phyloP scores from a whole-genome alignment of 1,140 invertebrate genomes.

The Neotoxoptera formosana region DNA sequence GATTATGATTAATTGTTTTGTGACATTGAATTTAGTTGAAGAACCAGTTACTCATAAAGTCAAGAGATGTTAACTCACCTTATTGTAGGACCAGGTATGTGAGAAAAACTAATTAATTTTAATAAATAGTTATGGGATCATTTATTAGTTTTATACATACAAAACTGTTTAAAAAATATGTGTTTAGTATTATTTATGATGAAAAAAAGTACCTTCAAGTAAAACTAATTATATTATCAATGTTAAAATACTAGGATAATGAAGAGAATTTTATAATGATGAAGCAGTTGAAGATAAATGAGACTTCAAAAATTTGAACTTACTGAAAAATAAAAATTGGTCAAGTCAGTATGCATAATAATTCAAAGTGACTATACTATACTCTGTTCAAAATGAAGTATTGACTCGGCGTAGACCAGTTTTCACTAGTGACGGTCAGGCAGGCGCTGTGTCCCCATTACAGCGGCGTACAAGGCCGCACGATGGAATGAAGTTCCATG shows the following conservation, averaged over 20 bases:
- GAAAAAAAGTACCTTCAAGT: neutral
- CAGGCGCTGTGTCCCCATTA: no score
- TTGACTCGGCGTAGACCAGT: no score
- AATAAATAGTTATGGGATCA: conserved; percentile 99
- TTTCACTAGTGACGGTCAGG: no score
- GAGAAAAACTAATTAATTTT: conserved; percentile 85
- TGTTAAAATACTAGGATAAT: conserved; percentile 67
- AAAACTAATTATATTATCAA: neutral
- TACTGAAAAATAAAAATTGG: conserved; percentile 98
- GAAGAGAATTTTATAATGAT: conserved; percentile 92
- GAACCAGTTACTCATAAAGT: conserved; percentile 97
- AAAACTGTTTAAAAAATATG: conserved; percentile 94
- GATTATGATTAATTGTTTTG: conserved; percentile 99
- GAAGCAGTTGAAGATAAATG: conserved; percentile 91
- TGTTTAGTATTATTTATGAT: conserved; percentile 33
- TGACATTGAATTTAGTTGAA: conserved; percentile 97
- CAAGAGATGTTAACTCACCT: conserved; percentile 99
- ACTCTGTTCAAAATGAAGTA: no score
- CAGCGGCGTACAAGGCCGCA: no score
- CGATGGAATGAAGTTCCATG: no score
- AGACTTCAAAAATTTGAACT: conserved; percentile 85
- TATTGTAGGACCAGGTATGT: conserved; percentile 94
- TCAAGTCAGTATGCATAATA: conserved; percentile 99
- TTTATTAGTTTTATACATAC: conserved; percentile 97
- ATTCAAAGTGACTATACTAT: conserved; percentile 96